phyloP scores from a whole-genome alignment of 2,888 invertebrate species.

The Clepsis dumicolana region DNA sequence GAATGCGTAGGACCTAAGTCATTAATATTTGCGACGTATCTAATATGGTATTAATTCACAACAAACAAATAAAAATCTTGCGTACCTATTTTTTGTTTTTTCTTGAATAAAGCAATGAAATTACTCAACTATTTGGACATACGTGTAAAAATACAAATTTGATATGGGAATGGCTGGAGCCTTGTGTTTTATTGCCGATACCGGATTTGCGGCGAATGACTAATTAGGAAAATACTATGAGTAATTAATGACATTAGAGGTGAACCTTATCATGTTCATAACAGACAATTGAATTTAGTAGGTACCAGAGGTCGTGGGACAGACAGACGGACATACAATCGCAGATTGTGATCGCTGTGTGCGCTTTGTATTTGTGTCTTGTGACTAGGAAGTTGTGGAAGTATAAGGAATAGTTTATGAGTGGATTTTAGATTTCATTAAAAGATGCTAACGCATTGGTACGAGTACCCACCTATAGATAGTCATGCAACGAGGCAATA shows the following conservation, averaged over 20 bases:
- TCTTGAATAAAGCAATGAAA: too few relatives aligned
- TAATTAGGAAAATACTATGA: slow-evolving; percentile 57
- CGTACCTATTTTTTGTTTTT: too few relatives aligned
- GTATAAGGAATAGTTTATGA: slow-evolving; percentile 5
- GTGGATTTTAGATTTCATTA: slow-evolving; percentile 7
- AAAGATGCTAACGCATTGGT: neutral
- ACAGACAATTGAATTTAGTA: slow-evolving; percentile 63
- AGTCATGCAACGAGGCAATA: neutral
- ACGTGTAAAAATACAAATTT: slow-evolving; percentile 14
- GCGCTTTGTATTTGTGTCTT: slow-evolving; percentile 64
- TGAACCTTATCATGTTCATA: slow-evolving; percentile 59
- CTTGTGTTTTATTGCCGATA: slow-evolving; percentile 44
- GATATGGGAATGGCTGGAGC: slow-evolving; percentile 36
- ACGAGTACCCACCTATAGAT: neutral
- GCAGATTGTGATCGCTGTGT: slow-evolving; percentile 75
- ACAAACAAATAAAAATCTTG: neutral
- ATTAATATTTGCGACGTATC: too few relatives aligned
- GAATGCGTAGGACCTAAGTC: too few relatives aligned
- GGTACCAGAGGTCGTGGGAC: slow-evolving; percentile 79
- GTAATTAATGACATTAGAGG: slow-evolving; percentile 56
- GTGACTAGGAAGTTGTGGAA: slow-evolving; percentile 56
- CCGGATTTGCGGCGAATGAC: slow-evolving; percentile 50
- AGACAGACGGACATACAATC: slow-evolving; percentile 53
- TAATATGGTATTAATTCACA: neutral
- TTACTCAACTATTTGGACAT: neutral